Base-by-base conservation (phyloP, 2,888 invertebrate species). In the Rotaria sp. region DNA sequence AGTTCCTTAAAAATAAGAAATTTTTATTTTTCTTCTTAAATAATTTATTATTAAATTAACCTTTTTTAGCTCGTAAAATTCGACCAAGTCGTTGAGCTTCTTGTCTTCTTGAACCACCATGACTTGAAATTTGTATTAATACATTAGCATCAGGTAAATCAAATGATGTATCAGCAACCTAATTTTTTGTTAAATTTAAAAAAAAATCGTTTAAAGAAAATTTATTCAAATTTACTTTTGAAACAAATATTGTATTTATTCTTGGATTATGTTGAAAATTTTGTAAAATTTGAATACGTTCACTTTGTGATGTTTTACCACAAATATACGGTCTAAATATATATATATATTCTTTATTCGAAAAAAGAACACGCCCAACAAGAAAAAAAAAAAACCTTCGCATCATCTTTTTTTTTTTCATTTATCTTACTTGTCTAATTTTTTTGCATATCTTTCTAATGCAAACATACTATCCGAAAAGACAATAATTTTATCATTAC, bases 391-490 rank as follows among this genome's bases (percentile, higher is more conserved):
- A 26, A 26, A n/a, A 26, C 57, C 4, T 30, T 8, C 50, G 50
- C 10, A 50, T 45, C 13, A 13, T 45, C n/a, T n/a, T n/a, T n/a
- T n/a, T n/a, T n/a, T n/a, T n/a, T n/a, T n/a, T n/a, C n/a, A n/a
- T n/a, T n/a, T n/a, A 13, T 11, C 13, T 45, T 45, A 59, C 75
- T 80, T 80, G 92, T 96, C 95, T 95, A 99, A 95, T 91, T 95
- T 95, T 87, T 96, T 95, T 7, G 99, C 98, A 92, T 98, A 99
- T 91, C 96, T 96, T 89, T 97, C 95, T 67, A 99, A 92, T 0
- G 98, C 98, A 92, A 97, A 99, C 18, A 99, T 98, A 92, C 99
- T 99, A 91, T 99, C 99, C 0, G 98, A 97, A 92, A 99, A 99
- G 2, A 99, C 99, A 88, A 99, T 99, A 0, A 98, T 97, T 92